A percentile compares a stretch with the other conserved stretches of the same genome.
Conservation (phyloP, 1,140 invertebrate genomes). For the Aphis craccivora region DNA sequence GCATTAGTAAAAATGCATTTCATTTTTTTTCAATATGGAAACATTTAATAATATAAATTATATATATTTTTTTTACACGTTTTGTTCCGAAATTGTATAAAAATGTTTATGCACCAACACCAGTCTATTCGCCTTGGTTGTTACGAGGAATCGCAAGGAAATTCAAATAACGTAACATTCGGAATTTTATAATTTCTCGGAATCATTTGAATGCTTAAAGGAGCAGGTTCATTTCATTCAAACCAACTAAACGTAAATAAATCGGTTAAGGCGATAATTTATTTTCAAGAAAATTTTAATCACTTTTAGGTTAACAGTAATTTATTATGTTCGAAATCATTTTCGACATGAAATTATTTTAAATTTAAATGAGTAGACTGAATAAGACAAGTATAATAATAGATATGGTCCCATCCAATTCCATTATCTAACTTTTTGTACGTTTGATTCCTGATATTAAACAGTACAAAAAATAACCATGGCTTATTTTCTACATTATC, state of each 20-base stretch:
- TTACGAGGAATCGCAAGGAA: neutral
- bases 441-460: neutral
- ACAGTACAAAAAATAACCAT: neutral
- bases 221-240: neutral
- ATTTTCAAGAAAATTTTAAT: neutral
- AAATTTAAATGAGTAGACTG: neutral
- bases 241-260: neutral
- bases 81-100: neutral
- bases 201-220: neutral
- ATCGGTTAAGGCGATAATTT: neutral
- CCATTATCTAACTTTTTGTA: neutral
- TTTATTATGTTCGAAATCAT: neutral
- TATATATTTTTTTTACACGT: too few species aligned
- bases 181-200: neutral
- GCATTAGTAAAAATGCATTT: neutral
- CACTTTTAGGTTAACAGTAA: neutral
- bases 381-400: neutral
- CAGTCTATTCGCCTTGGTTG: neutral
- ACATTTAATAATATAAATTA: too few species aligned
- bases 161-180: neutral
- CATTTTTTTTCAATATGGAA: neutral
- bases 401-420: neutral
- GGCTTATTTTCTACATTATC: neutral
- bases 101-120: neutral
- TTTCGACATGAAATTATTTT: neutral